Evolutionary conservation across 2,113 vertebrate species (phyloP).

Genomic region (Sula dactylatra): DNA sequence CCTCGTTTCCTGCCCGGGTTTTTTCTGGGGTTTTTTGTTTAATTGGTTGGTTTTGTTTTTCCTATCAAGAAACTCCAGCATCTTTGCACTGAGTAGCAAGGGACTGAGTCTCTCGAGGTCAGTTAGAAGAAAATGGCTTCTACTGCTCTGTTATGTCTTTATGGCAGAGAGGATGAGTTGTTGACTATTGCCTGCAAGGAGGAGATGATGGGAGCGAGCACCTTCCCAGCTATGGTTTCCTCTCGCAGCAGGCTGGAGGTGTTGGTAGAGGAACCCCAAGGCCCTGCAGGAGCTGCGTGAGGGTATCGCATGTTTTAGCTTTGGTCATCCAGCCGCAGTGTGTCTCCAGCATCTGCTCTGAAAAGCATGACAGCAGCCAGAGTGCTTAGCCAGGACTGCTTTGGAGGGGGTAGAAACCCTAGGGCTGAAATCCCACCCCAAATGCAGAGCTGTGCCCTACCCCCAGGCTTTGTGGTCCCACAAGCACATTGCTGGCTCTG

Average conservation of each 20-base stretch:
- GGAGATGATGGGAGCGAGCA: neutral
- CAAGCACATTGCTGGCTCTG: neutral
- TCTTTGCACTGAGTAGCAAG: slow-evolving; percentile 18
- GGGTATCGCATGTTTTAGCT: neutral
- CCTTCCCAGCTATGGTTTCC: neutral
- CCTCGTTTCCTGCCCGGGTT: neutral
- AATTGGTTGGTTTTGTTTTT: neutral
- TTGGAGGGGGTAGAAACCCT: neutral
- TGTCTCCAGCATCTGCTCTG: neutral
- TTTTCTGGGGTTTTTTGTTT: neutral
- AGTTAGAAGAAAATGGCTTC: neutral
- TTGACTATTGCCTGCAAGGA: neutral
- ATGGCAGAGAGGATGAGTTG: neutral
- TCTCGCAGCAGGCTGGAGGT: neutral
- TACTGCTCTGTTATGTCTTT: neutral
- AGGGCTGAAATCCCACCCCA: neutral
- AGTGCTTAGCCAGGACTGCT: neutral
- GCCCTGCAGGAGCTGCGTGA: neutral
- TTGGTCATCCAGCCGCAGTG: neutral
- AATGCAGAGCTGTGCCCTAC: neutral
- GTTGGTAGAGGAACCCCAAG: neutral
- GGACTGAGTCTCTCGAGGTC: neutral
- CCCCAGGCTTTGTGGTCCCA: neutral
- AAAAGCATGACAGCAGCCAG: neutral
- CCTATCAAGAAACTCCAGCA: neutral